These are phyloP conservation scores for Triplophysa tibetana DNA, from an alignment of 2,113 vertebrate species.

Conservation along the genomic window DNA sequence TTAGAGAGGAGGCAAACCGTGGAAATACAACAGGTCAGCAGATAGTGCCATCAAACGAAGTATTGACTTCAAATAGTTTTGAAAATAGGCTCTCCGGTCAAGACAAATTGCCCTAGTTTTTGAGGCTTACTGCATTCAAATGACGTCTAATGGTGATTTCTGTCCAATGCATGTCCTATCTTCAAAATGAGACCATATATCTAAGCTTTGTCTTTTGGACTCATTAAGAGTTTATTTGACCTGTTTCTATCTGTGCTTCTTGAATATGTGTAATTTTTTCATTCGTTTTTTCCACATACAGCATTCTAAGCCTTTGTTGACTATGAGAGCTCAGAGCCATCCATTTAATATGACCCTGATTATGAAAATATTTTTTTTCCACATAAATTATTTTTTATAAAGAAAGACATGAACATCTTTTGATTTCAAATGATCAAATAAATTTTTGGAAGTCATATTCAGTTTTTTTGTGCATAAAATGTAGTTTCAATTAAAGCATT, in stretches of 20 bases:
- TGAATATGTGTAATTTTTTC: conserved; percentile 24
- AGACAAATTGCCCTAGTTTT: conserved; percentile 66
- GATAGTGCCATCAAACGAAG: neutral
- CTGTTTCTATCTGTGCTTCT: conserved; percentile 5
- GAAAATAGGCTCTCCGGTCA: conserved; percentile 59
- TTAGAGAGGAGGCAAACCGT: neutral
- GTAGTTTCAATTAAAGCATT: no score
- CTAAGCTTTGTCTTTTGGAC: conserved; percentile 60
- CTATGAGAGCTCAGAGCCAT: neutral
- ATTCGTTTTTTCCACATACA: conserved; percentile 10
- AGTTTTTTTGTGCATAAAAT: no score
- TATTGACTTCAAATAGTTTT: neutral
- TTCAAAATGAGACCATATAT: conserved; percentile 67
- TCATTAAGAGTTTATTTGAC: conserved; percentile 65
- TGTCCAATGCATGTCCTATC: conserved; percentile 58
- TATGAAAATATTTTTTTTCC: no score
- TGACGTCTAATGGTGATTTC: conserved; percentile 70
- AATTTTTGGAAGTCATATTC: no score
- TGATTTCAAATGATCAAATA: no score
- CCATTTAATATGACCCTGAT: no score
- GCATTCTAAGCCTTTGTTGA: neutral
- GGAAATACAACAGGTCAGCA: conserved; percentile 14
- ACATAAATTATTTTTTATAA: no score
- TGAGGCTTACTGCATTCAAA: conserved; percentile 65
- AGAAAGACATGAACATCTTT: no score